A percentile compares a stretch with the other conserved stretches of the same genome.
phyloP scores from a whole-genome alignment of 2,113 vertebrate species.

The Acanthisitta chloris region DNA sequence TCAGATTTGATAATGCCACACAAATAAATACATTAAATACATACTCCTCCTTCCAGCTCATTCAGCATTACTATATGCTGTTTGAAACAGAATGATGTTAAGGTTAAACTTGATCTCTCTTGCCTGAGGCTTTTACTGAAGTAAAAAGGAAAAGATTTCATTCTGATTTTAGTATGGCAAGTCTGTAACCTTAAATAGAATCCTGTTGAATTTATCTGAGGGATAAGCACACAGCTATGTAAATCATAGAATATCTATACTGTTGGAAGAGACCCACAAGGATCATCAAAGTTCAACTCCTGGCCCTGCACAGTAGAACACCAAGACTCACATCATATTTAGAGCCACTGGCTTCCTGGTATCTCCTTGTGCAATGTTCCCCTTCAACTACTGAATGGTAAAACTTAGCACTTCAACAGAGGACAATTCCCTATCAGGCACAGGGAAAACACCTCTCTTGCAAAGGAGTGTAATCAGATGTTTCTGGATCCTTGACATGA shows the following conservation, averaged over 20 bases:
- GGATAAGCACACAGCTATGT: background rate
- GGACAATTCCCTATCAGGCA: background rate
- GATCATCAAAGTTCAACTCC: background rate
- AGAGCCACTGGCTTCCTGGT: background rate
- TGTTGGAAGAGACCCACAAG: background rate
- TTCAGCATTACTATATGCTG: background rate
- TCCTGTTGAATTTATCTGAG: background rate
- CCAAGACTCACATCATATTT: background rate
- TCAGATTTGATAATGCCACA: background rate
- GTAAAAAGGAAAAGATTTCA: background rate
- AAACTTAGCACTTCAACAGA: background rate
- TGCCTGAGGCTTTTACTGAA: background rate
- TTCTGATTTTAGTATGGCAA: background rate
- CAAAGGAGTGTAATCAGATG: background rate
- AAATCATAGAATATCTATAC: background rate
- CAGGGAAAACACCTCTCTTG: background rate
- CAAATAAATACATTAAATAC: background rate
- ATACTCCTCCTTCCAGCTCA: background rate
- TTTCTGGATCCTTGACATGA: background rate
- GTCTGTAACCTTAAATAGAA: background rate
- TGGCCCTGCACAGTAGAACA: background rate
- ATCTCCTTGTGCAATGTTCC: background rate
- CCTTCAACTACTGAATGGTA: background rate
- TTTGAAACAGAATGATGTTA: background rate
- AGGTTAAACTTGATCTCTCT: background rate